Evolutionary conservation across 1,140 invertebrate species (phyloP).

Genomic region (Acromyrmex echinatior): DNA sequence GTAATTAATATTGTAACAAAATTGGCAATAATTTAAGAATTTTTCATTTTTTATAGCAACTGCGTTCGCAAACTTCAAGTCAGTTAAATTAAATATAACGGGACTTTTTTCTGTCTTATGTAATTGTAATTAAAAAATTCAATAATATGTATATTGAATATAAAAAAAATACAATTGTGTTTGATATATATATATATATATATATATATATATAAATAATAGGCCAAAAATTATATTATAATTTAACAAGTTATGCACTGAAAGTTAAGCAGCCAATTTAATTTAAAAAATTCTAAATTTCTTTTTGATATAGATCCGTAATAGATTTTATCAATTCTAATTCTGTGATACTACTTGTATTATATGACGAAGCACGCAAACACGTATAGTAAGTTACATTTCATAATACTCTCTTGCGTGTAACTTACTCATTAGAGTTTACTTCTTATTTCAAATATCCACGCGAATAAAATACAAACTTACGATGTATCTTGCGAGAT

Average conservation of each 20-base stretch:
- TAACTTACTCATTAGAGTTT: conserved; percentile 42
- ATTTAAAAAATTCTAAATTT: conserved; percentile 17
- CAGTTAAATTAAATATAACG: background rate
- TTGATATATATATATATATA: no score
- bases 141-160: background rate
- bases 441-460: conserved; percentile 36
- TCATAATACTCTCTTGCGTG: conserved; percentile 35
- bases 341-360: conserved; percentile 11
- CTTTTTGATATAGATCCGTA: background rate
- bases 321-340: conserved; percentile 52
- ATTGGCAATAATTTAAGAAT: background rate
- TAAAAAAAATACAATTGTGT: no score
- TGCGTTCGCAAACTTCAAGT: background rate
- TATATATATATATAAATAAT: no score
- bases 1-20: background rate
- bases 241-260: background rate
- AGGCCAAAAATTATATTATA: no score
- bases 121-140: conserved; percentile 16
- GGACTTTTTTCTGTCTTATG: no score
- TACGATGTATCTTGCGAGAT: background rate
- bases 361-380: background rate
- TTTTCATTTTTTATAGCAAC: background rate
- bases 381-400: conserved; percentile 7
- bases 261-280: background rate
- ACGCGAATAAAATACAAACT: conserved; percentile 14